These are phyloP conservation scores for Tympanoctomys barrerae DNA, from an alignment of 2,797 vertebrate genomes.

Conservation along the genomic window DNA sequence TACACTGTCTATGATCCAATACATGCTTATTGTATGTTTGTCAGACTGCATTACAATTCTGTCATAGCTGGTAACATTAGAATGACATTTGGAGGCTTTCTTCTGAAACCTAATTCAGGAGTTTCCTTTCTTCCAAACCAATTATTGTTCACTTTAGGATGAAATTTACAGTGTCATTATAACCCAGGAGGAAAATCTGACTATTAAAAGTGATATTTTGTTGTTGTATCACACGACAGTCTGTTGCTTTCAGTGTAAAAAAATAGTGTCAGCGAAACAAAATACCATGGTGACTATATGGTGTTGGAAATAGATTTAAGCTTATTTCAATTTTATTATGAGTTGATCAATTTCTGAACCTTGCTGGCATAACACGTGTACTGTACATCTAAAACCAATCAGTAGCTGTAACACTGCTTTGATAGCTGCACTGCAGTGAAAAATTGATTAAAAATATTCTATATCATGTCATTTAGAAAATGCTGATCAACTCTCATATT, in stretches of 20 bases:
- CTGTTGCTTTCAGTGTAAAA: slow-evolving; percentile 27
- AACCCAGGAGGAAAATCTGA: not conserved
- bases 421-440: slow-evolving; percentile 5
- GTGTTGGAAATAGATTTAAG: slow-evolving; percentile 31
- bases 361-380: not conserved
- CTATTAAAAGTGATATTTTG: slow-evolving; percentile 33
- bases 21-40: not conserved
- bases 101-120: not conserved
- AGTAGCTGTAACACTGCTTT: not conserved
- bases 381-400: slow-evolving; percentile 31
- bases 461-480: slow-evolving; percentile 68
- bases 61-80: not conserved
- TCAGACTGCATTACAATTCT: not conserved
- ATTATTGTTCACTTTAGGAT: not conserved
- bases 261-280: slow-evolving; percentile 12
- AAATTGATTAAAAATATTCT: slow-evolving; percentile 50
- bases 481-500: slow-evolving; percentile 55
- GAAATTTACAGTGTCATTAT: not conserved
- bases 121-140: not conserved
- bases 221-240: not conserved
- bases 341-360: not conserved
- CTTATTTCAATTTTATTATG: slow-evolving; percentile 33
- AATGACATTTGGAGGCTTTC: not conserved
- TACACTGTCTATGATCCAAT: not conserved
- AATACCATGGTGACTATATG: not conserved